Conservation (phyloP, 2,113 vertebrate genomes). For the Cryptotis parvus region DNA sequence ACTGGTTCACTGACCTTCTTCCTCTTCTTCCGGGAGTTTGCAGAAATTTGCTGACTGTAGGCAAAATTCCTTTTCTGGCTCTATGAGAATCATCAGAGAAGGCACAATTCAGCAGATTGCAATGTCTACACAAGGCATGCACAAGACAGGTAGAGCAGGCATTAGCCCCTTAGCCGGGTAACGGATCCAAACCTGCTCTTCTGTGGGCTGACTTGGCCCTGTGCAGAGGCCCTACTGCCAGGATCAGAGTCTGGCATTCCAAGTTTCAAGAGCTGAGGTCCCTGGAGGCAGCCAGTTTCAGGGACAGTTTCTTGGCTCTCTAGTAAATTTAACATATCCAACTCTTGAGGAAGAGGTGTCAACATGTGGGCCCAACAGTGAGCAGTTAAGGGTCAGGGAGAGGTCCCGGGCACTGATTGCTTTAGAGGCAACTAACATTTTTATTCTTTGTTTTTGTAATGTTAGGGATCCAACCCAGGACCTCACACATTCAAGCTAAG, state of each 20-base stretch:
- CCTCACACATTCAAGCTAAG: too few relatives aligned
- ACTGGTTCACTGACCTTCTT: constrained; percentile 86
- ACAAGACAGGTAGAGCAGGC: constrained; percentile 73
- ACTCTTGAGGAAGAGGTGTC: constrained; percentile 58
- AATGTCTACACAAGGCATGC: constrained; percentile 15
- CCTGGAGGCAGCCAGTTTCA: constrained; percentile 59
- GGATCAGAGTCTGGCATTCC: constrained; percentile 61
- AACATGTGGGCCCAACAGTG: constrained; percentile 46
- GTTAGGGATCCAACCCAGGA: too few relatives aligned
- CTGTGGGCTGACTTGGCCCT: constrained; percentile 58
- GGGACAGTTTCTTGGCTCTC: constrained; percentile 66
- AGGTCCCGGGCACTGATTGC: constrained; percentile 60
- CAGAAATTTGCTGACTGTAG: constrained; percentile 82
- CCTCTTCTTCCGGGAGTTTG: constrained; percentile 83
- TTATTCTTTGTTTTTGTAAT: too few relatives aligned
- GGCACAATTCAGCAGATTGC: constrained; percentile 68
- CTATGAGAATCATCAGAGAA: constrained; percentile 86
- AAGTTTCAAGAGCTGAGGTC: constrained; percentile 65
- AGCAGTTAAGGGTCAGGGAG: constrained; percentile 61
- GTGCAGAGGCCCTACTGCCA: constrained; percentile 67
- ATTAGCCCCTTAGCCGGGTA: constrained; percentile 68
- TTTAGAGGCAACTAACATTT: background rate
- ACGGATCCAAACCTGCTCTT: constrained; percentile 77
- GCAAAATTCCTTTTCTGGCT: constrained; percentile 76
- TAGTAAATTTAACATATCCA: constrained; percentile 41